phyloP scores from a whole-genome alignment of 92 coral and sea anemone genomes.

The Epizoanthus rinbou region DNA sequence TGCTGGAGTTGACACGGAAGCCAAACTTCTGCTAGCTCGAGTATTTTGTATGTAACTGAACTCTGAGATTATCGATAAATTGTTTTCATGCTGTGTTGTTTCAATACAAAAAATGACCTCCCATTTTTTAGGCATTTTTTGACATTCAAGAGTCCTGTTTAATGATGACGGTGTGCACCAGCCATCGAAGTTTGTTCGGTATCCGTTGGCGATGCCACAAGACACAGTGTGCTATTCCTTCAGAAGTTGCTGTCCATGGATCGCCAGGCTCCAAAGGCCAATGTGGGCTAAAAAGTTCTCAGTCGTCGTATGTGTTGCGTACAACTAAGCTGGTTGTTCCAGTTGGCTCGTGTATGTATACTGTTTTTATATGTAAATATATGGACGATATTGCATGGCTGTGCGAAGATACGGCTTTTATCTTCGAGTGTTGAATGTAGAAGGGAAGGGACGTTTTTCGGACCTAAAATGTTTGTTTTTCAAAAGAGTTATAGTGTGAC shows the following conservation, averaged over 20 bases:
- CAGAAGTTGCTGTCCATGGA: slow-evolving; percentile 24
- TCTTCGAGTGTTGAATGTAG: too few species aligned
- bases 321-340: slow-evolving; percentile 36
- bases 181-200: slow-evolving; percentile 43
- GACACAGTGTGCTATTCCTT: slow-evolving; percentile 38
- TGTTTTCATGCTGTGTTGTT: not conserved
- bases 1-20: slow-evolving; percentile 32
- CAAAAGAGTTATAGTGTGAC: too few species aligned
- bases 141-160: slow-evolving; percentile 6
- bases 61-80: not conserved
- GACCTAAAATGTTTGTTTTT: too few species aligned
- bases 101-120: not conserved
- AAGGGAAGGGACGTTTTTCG: too few species aligned
- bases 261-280: slow-evolving; percentile 22
- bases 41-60: not conserved
- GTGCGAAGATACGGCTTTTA: too few species aligned
- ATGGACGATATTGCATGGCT: too few species aligned
- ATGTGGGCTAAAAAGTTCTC: slow-evolving; percentile 35
- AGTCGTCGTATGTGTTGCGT: slow-evolving; percentile 24
- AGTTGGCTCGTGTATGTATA: slow-evolving; percentile 44
- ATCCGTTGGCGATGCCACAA: slow-evolving; percentile 40
- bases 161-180: slow-evolving; percentile 51
- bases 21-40: slow-evolving; percentile 13
- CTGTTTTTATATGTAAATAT: too few species aligned
- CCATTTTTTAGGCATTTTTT: slow-evolving; percentile 41